Percentiles rank a stretch among this genome's conserved stretches.
These are phyloP conservation scores for Microhierax caerulescens DNA, from an alignment of 2,797 vertebrate species.

Conservation along the genomic window DNA sequence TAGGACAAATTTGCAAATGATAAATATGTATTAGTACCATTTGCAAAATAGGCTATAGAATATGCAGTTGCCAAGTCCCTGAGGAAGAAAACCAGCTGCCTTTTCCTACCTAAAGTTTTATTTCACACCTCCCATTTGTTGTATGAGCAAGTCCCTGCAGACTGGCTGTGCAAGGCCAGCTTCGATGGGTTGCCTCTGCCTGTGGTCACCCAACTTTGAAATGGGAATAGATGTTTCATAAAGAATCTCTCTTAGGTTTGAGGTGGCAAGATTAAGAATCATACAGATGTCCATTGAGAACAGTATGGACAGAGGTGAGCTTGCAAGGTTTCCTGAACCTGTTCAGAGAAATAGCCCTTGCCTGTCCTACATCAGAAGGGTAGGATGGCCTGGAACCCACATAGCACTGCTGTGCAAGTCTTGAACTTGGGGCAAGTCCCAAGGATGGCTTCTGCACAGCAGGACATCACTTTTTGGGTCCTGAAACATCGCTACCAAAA, in stretches of 20 bases:
- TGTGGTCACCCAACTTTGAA: not conserved
- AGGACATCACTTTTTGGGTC: not conserved
- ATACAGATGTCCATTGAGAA: fast-evolving
- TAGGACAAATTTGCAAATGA: not conserved
- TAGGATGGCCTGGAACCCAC: not conserved
- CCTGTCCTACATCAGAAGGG: not conserved
- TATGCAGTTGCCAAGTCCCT: not conserved
- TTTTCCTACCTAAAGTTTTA: not conserved
- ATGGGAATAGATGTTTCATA: not conserved
- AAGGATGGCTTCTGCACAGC: not conserved
- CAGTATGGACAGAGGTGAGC: not conserved
- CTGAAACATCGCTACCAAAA: not conserved
- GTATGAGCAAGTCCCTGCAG: fast-evolving
- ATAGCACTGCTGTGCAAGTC: not conserved
- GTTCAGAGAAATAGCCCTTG: not conserved
- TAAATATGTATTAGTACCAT: not conserved
- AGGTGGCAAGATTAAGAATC: not conserved
- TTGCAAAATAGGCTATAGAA: not conserved
- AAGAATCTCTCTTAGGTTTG: not conserved
- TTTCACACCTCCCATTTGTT: not conserved
- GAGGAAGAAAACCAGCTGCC: not conserved
- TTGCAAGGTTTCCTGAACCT: not conserved
- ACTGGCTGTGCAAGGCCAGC: not conserved
- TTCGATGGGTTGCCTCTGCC: not conserved
- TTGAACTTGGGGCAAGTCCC: not conserved